Evolutionary conservation across 2,888 invertebrate genomes (phyloP).

Genomic region (Sinotaia quadrata): DNA sequence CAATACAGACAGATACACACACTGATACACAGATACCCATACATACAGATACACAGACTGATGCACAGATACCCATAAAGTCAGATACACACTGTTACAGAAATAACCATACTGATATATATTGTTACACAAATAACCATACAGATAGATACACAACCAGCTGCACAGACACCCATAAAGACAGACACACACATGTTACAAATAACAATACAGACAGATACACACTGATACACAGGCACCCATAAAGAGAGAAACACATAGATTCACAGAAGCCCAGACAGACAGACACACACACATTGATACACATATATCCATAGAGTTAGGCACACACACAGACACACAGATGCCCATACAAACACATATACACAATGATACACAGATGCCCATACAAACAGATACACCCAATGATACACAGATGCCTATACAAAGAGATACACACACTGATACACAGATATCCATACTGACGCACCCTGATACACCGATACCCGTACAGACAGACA

Average conservation of each 20-base stretch:
- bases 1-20: background rate
- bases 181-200: no score
- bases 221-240: conserved; percentile 5
- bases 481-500: background rate
- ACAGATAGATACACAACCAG: no score
- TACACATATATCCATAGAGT: background rate
- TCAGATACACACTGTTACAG: background rate
- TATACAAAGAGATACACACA: background rate
- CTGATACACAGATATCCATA: background rate
- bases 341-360: background rate
- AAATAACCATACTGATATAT: background rate
- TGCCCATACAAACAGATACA: background rate
- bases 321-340: background rate
- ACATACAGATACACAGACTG: background rate
- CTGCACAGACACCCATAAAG: no score
- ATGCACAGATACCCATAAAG: background rate
- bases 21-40: background rate
- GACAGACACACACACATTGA: background rate
- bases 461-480: conserved; percentile 3
- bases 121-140: background rate
- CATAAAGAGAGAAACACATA: background rate
- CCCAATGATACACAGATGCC: background rate
- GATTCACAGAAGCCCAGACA: background rate
- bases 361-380: background rate
- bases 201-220: conserved; percentile 1